Base-by-base conservation (phyloP, 1,140 invertebrate species). In the Philotrypesis tridentata region DNA sequence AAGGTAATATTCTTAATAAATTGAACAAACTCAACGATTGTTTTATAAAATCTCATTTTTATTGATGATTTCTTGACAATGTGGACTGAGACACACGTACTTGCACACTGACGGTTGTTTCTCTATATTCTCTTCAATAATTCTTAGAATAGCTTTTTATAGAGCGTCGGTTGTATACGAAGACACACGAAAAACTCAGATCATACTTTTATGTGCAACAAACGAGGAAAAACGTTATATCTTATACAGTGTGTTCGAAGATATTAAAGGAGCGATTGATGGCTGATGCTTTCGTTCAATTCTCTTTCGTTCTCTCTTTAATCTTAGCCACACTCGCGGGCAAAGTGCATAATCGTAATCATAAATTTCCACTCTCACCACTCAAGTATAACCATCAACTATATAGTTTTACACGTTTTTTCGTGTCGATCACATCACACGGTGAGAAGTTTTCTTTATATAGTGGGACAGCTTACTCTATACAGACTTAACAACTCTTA, bases 11-110 rank as follows among this genome's bases (percentile, higher is more conserved):
- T 37, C 33, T 3, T 37, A 37, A 3, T 5, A 37, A 27, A 27
- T 67, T 0, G n/a, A 29, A 67, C 11, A 31, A 29, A 67, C 25
- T 12, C 29, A 14, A 14, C 25, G 9, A 21, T 27, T 81, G 17
- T 83, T 85, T 83, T 83, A 83, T 80, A 79, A 83, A 83, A 83
- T 72, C 78, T 80, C 73, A 61, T 68, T 78, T 83, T 83, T 83
- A 83, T 83, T 83, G 61, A 83, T 75, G 67, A 43, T 76, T 73
- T 48, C 79, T 63, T 76, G 71, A 75, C 82, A 83, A 83, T 72
- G 37, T 80, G 77, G 77, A 71, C 55, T 71, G 63, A 75, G 23
- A 83, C 72, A 68, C 82, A 75, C 63, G 70, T 76, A 71, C 78
- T 83, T 77, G 25, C 48, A 63, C 60, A 60, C 65, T 25, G 6